Conservation (phyloP, 1,140 invertebrate genomes). For the Muscidifurax raptorellus region DNA sequence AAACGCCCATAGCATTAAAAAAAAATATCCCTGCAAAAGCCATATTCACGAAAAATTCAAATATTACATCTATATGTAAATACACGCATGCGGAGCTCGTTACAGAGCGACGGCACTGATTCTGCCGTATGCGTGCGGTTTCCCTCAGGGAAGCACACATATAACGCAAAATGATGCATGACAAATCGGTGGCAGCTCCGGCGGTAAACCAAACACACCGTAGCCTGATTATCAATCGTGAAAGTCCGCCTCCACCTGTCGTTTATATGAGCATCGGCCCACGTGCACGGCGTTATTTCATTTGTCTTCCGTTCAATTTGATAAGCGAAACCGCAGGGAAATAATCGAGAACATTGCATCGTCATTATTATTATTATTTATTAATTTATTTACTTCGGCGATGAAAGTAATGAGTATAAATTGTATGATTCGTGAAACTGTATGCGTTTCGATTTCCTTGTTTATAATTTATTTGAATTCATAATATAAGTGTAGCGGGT, state of each 20-base stretch:
- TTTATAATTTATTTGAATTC: neutral
- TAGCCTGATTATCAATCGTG: slow-evolving; percentile 32
- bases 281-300: neutral
- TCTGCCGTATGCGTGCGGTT: neutral
- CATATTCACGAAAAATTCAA: neutral
- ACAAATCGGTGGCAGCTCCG: slow-evolving; percentile 12
- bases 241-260: neutral
- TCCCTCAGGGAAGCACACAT: neutral
- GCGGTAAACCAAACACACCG: slow-evolving; percentile 28
- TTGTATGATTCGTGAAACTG: neutral
- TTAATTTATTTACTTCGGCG: too few relatives aligned
- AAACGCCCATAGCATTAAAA: too few relatives aligned
- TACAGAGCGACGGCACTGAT: neutral
- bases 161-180: slow-evolving; percentile 35
- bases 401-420: neutral
- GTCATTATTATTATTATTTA: neutral
- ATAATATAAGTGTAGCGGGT: too few relatives aligned
- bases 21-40: too few relatives aligned
- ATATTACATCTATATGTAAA: neutral
- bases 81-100: neutral
- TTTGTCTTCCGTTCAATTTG: slow-evolving; percentile 6
- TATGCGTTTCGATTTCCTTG: neutral
- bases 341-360: neutral
- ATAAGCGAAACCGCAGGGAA: neutral
- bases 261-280: slow-evolving; percentile 8